Percentiles rank a stretch among this genome's conserved stretches.
Conservation (phyloP, 2,888 invertebrate species). For the Cheilosia impressa region DNA sequence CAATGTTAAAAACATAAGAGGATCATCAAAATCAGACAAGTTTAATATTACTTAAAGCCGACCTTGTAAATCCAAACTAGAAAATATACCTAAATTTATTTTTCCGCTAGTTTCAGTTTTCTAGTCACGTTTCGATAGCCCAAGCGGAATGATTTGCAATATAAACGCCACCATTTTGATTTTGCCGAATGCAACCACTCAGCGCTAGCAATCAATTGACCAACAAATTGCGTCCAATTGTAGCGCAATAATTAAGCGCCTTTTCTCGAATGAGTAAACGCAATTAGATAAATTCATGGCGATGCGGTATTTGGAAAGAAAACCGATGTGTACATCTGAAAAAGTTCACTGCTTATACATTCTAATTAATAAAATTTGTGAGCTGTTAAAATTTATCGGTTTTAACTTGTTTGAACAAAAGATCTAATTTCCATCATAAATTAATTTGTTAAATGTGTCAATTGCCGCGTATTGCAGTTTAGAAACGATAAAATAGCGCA, state of each 20-base stretch:
- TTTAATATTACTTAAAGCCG: too few relatives aligned
- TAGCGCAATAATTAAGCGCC: constrained; percentile 25
- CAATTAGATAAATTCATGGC: constrained; percentile 11
- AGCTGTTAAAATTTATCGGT: constrained; percentile 13
- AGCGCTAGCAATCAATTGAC: too few relatives aligned
- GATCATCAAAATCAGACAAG: too few relatives aligned
- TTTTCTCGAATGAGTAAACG: constrained; percentile 19
- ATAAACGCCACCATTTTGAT: too few relatives aligned
- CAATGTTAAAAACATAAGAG: too few relatives aligned
- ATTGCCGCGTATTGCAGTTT: constrained; percentile 31
- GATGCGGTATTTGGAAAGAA: constrained; percentile 43
- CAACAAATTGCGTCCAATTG: background rate
- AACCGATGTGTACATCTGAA: constrained; percentile 40
- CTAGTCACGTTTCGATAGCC: too few relatives aligned
- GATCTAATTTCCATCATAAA: background rate
- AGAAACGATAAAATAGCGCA: constrained; percentile 22
- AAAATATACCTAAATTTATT: too few relatives aligned
- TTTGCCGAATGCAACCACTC: too few relatives aligned
- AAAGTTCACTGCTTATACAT: constrained; percentile 24
- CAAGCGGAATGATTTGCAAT: too few relatives aligned
- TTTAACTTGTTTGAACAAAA: constrained; percentile 2
- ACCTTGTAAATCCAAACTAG: too few relatives aligned
- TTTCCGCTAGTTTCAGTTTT: too few relatives aligned
- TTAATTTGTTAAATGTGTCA: constrained; percentile 18
- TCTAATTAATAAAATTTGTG: constrained; percentile 16